Evolutionary conservation across 1,140 invertebrate genomes (phyloP), one percentile per base, ranked within the genome.

Genomic region (Brachionus asplanchnoidis): DNA sequence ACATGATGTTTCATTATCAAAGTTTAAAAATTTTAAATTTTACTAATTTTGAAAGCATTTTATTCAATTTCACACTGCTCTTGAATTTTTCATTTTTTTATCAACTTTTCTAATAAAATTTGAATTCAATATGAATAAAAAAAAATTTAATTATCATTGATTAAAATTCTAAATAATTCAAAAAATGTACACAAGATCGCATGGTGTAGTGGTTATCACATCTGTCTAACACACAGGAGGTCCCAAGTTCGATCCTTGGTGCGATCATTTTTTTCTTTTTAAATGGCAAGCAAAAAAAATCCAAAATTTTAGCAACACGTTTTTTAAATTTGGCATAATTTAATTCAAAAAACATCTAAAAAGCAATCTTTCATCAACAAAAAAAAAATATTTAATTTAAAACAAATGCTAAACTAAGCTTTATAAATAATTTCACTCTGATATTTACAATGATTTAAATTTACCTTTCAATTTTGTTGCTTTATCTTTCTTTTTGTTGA

Each of bases 161-260:
- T 68, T 36, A 28, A 32, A 32, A 28, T 68, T 14, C 28, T 28
- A 12, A 14, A 36, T 36, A 36, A 36, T 36, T 26, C 23, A 65
- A 26, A n/a, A 65, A 26, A 12, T 68, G 6, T 6, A 36, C 17
- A 73, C 5, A 73, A 73, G 68, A 73, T 73, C 68, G 68, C 68
- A 73, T 73, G 68, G 68, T 73, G 68, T 73, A 73, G 68, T 73
- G 68, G 68, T 73, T 73, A 73, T 73, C 68, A 73, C 68, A 73
- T 40, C 68, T 73, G 68, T 73, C 68, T 73, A 73, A 73, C 68
- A 73, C 68, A 73, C 68, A 73, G 68, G 36, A 73, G 68, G 68
- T 73, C 68, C 68, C 68, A 73, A 73, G 68, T 73, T 73, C 68
- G 68, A 73, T 42, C 68, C 68, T 73, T 73, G 68, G 68, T 73